These are phyloP conservation scores for Porphyrio hochstetteri DNA, from an alignment of 2,113 vertebrate species.

Conservation along the genomic window DNA sequence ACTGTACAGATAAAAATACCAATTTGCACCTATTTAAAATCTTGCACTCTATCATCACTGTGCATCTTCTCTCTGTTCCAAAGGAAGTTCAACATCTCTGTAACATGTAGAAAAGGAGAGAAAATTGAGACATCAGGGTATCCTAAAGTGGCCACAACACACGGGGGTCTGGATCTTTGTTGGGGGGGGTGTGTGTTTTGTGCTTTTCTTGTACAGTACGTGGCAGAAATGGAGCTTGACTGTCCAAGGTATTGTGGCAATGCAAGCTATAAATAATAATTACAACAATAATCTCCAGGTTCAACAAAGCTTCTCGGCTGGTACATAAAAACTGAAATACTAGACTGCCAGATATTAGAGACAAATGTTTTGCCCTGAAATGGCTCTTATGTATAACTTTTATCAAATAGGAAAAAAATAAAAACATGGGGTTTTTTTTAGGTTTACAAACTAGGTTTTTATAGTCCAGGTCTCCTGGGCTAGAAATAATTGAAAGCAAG, in stretches of 20 bases:
- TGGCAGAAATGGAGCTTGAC: background rate
- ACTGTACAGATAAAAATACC: background rate
- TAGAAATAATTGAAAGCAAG: conserved; percentile 78
- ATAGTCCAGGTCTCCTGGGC: conserved; percentile 67
- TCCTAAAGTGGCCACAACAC: background rate
- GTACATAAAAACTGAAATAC: conserved; percentile 53
- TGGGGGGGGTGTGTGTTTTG: background rate
- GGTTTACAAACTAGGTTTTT: conserved; percentile 69
- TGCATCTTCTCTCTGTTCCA: background rate
- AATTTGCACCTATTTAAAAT: background rate
- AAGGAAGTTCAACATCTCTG: background rate
- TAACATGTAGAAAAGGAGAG: background rate
- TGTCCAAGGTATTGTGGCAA: background rate
- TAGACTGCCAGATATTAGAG: conserved; percentile 15
- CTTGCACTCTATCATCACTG: background rate
- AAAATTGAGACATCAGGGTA: background rate
- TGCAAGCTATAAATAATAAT: conserved; percentile 28
- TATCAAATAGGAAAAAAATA: conserved; percentile 37
- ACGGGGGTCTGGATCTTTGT: background rate
- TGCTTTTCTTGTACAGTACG: background rate
- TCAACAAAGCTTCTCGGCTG: conserved; percentile 44
- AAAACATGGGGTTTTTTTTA: background rate
- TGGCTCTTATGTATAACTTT: conserved; percentile 27
- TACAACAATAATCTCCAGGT: conserved; percentile 26
- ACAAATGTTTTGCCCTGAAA: conserved; percentile 49